These are phyloP conservation scores for Morone chrysops DNA, from an alignment of 2,113 vertebrate species.

Conservation along the genomic window DNA sequence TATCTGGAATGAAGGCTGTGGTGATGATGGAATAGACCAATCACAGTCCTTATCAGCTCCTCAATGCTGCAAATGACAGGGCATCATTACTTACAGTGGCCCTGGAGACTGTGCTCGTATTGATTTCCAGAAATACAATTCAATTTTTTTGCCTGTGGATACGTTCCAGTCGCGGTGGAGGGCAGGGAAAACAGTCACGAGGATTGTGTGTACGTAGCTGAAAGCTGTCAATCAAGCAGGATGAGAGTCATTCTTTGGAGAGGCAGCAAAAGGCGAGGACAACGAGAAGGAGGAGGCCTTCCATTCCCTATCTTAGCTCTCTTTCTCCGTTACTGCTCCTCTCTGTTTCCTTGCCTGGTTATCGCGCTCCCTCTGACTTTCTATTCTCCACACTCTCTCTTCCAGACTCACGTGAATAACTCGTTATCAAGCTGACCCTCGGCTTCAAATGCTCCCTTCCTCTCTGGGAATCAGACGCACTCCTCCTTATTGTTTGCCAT, in stretches of 20 bases:
- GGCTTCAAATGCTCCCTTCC: slow-evolving; percentile 30
- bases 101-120: slow-evolving; percentile 65
- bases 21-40: slow-evolving; percentile 52
- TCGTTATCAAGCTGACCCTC: slow-evolving; percentile 62
- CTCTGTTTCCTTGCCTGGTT: slow-evolving; percentile 47
- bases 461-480: slow-evolving; percentile 31
- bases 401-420: slow-evolving; percentile 50
- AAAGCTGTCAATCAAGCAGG: slow-evolving; percentile 71
- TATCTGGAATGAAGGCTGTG: neutral
- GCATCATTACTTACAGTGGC: slow-evolving; percentile 64
- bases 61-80: slow-evolving; percentile 61
- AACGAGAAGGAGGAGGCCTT: slow-evolving; percentile 3
- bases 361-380: slow-evolving; percentile 44
- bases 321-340: slow-evolving; percentile 45
- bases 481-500: slow-evolving; percentile 50
- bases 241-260: slow-evolving; percentile 51
- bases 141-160: slow-evolving; percentile 37
- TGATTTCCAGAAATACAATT: slow-evolving; percentile 75
- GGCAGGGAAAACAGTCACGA: slow-evolving; percentile 21
- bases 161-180: slow-evolving; percentile 31
- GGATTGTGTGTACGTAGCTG: slow-evolving; percentile 33
- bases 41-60: slow-evolving; percentile 62
- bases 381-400: slow-evolving; percentile 41
- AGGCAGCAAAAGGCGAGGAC: neutral
- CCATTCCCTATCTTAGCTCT: slow-evolving; percentile 41